These are phyloP conservation scores for Equus quagga DNA, from an alignment of 2,113 vertebrate species.

Conservation along the genomic window DNA sequence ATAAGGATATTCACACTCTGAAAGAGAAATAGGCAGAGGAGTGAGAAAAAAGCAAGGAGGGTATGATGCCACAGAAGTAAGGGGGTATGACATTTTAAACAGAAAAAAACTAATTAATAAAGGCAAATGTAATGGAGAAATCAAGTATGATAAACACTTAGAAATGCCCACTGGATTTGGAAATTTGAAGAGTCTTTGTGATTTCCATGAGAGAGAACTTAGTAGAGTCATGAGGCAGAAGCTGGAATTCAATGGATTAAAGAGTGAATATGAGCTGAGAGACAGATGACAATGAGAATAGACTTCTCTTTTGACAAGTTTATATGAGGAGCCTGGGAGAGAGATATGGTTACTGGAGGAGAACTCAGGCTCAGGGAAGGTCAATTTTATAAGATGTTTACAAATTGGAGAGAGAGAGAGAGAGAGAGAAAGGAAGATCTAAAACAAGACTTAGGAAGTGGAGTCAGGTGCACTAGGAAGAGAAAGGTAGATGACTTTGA, in stretches of 20 bases:
- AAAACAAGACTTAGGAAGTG: slow-evolving; percentile 1
- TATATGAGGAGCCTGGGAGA: background rate
- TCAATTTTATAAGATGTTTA: background rate
- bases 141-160: background rate
- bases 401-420: background rate
- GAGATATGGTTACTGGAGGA: background rate
- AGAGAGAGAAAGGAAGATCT: background rate
- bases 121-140: background rate
- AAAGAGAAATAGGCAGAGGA: background rate
- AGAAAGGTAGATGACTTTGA: background rate
- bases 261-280: background rate
- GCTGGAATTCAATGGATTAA: background rate
- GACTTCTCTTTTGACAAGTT: background rate
- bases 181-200: background rate
- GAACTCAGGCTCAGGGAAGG: background rate
- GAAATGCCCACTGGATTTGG: background rate
- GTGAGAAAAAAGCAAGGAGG: background rate
- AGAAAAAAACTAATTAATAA: background rate
- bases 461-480: background rate
- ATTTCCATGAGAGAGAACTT: background rate
- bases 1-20: background rate
- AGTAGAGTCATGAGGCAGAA: background rate
- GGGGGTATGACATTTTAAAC: background rate
- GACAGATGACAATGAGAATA: background rate
- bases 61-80: background rate